These are phyloP conservation scores for Diprion similis DNA, from an alignment of 1,140 invertebrate genomes.

Conservation along the genomic window DNA sequence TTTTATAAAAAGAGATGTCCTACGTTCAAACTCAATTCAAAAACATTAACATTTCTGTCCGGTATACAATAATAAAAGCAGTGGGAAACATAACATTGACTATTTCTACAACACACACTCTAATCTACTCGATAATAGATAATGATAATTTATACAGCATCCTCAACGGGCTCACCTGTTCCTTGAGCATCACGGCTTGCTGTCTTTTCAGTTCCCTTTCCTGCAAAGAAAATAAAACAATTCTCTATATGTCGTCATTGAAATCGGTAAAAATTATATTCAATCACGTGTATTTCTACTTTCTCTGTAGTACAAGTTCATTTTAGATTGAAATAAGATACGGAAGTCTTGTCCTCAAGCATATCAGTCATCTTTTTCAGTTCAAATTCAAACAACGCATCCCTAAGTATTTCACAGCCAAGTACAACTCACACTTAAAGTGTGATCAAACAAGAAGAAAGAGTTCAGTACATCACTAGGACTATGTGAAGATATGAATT, in stretches of 20 bases:
- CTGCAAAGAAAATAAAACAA: conserved; percentile 66
- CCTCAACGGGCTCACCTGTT: conserved; percentile 75
- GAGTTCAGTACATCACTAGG: too few species aligned
- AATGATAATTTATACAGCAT: conserved; percentile 34
- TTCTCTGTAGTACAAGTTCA: too few species aligned
- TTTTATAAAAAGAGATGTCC: not conserved
- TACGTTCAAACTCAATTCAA: not conserved
- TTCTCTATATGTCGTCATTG: not conserved
- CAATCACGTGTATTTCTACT: too few species aligned
- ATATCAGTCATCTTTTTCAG: too few species aligned
- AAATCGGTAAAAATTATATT: too few species aligned
- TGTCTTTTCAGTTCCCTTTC: conserved; percentile 88
- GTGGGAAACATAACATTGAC: conserved; percentile 34
- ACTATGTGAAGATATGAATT: too few species aligned
- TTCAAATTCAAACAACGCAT: too few species aligned
- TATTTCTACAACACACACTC: conserved; percentile 40
- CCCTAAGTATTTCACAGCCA: too few species aligned
- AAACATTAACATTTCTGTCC: not conserved
- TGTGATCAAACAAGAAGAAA: too few species aligned
- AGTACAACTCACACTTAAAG: too few species aligned
- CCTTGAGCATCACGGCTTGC: conserved; percentile 84
- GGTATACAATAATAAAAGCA: conserved; percentile 34
- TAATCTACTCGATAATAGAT: conserved; percentile 1
- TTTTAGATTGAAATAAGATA: too few species aligned
- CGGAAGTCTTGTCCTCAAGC: too few species aligned